Percentiles rank a stretch among this genome's conserved stretches.
Conservation (phyloP, 2,113 vertebrate species). For the Columba janthina region DNA sequence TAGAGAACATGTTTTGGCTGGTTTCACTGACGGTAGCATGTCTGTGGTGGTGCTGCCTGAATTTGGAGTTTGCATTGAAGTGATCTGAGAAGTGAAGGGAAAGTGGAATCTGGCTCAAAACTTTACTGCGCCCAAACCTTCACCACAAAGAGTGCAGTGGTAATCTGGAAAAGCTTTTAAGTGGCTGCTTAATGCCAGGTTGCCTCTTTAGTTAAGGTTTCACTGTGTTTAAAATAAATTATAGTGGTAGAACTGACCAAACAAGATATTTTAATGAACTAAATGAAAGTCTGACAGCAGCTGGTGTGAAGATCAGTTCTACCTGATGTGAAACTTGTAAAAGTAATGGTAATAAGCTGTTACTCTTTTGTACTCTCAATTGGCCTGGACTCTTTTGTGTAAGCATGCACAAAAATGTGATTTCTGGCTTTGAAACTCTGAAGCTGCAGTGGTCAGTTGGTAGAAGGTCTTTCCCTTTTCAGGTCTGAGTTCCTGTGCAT, state of each 20-base stretch:
- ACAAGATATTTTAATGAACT: conserved; percentile 65
- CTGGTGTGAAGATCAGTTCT: not conserved
- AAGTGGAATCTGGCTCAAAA: conserved; percentile 48
- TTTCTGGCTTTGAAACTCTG: not conserved
- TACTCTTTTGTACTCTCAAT: not conserved
- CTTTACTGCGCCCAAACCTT: conserved; percentile 37
- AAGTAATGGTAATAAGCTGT: not conserved
- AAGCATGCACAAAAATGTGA: not conserved
- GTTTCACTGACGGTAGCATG: conserved; percentile 45
- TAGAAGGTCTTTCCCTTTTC: not conserved
- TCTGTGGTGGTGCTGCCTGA: conserved; percentile 59
- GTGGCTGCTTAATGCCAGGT: conserved; percentile 61
- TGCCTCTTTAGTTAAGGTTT: conserved; percentile 65
- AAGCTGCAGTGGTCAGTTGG: not conserved
- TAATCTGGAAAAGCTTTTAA: conserved; percentile 60
- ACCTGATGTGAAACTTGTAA: not conserved
- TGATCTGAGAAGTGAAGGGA: conserved; percentile 39
- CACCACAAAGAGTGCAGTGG: conserved; percentile 48
- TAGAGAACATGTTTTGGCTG: conserved; percentile 58
- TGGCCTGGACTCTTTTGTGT: not conserved
- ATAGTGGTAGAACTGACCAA: conserved; percentile 67
- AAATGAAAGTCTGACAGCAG: conserved; percentile 20
- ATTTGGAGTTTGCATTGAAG: conserved; percentile 40
- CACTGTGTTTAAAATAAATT: conserved; percentile 64
- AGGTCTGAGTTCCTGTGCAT: not conserved